These are phyloP conservation scores for Standfussiana lucernea DNA, from an alignment of 2,888 invertebrate genomes.

Conservation along the genomic window DNA sequence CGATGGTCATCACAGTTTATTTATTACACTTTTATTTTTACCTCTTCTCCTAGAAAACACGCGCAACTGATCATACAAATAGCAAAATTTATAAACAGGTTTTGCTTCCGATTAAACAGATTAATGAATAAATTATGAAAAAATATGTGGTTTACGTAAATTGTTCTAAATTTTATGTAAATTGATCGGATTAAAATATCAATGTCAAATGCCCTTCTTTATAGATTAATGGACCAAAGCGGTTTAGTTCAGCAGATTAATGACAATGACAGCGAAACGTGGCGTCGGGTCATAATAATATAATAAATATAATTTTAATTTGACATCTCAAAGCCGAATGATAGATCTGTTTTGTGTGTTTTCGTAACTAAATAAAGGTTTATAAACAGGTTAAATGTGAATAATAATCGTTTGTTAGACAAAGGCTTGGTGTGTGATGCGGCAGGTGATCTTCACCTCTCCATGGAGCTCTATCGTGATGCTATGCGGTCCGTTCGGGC, in stretches of 20 bases:
- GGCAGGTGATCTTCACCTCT: slow-evolving; percentile 73
- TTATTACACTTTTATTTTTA: background rate
- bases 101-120: slow-evolving; percentile 47
- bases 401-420: slow-evolving; percentile 48
- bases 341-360: slow-evolving; percentile 43
- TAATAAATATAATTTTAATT: slow-evolving; percentile 34
- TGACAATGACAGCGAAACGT: slow-evolving; percentile 27
- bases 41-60: background rate
- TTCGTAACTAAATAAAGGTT: slow-evolving; percentile 38
- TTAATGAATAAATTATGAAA: slow-evolving; percentile 20
- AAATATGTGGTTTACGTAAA: slow-evolving; percentile 32
- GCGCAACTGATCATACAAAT: slow-evolving; percentile 20
- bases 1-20: background rate
- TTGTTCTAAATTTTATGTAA: slow-evolving; percentile 52
- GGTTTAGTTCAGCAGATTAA: slow-evolving; percentile 28
- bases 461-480: slow-evolving; percentile 74
- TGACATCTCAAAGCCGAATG: slow-evolving; percentile 37
- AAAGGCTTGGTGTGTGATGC: slow-evolving; percentile 63
- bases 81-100: slow-evolving; percentile 38
- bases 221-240: slow-evolving; percentile 36
- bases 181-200: slow-evolving; percentile 54
- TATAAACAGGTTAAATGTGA: slow-evolving; percentile 20
- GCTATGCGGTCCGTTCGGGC: slow-evolving; percentile 76
- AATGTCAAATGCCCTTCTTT: slow-evolving; percentile 60
- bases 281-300: slow-evolving; percentile 12